Evolutionary conservation across 2,888 invertebrate genomes (phyloP).

Genomic region (Ophion obscuratus): DNA sequence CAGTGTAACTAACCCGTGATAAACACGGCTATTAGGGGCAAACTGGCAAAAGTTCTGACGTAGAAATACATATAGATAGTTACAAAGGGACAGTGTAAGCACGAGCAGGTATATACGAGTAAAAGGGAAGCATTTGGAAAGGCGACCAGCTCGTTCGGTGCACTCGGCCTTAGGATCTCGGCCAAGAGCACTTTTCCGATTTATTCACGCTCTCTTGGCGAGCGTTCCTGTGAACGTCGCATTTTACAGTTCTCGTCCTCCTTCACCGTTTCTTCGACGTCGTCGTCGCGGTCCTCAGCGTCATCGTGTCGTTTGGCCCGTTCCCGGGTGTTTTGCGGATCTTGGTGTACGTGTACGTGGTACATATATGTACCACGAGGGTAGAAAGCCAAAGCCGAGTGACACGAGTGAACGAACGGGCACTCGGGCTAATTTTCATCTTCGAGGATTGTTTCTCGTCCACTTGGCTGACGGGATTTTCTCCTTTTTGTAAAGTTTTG

Average conservation of each 20-base stretch:
- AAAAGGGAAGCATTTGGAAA: constrained; percentile 48
- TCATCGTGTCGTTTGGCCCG: constrained; percentile 20
- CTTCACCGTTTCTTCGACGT: constrained; percentile 36
- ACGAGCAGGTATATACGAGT: constrained; percentile 41
- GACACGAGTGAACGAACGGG: constrained; percentile 47
- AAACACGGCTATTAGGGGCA: constrained; percentile 7
- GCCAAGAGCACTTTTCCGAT: constrained; percentile 69
- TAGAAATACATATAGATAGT: constrained; percentile 14
- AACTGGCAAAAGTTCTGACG: constrained; percentile 11
- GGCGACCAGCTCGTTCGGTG: constrained; percentile 47
- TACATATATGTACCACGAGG: neutral
- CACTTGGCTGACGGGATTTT: neutral
- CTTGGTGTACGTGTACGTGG: neutral
- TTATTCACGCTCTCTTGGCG: constrained; percentile 70
- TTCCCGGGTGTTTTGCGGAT: constrained; percentile 1
- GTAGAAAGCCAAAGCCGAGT: constrained; percentile 30
- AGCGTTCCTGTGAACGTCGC: constrained; percentile 36
- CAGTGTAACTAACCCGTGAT: neutral
- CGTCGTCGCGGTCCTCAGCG: constrained; percentile 34
- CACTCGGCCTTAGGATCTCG: constrained; percentile 51
- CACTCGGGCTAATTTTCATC: constrained; percentile 35
- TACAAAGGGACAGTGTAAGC: constrained; percentile 12
- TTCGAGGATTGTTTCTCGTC: constrained; percentile 35
- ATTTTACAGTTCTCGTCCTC: constrained; percentile 40
- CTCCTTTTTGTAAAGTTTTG: neutral